Base-by-base conservation (phyloP, 2,113 vertebrate genomes). In the Syngnathoides biaculeatus region DNA sequence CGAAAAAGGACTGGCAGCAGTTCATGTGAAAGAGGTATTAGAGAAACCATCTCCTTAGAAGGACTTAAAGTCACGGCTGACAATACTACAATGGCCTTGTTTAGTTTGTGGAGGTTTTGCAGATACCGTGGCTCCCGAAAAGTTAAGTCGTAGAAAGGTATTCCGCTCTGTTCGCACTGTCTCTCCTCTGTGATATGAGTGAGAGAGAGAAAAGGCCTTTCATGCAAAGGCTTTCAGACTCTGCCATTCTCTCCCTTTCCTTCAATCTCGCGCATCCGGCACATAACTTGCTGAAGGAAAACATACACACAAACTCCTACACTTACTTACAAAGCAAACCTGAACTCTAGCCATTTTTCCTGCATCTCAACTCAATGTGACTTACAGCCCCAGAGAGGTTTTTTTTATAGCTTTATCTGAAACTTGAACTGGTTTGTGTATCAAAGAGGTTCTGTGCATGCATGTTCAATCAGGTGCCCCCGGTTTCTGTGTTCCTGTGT, bases 191-290 rank as follows among this genome's bases (percentile, higher is more conserved):
- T 43, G 60, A 62, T 62, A 42, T 26, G 60, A 43, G 14, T 43
- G 43, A 15, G 60, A 24, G 24, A 43, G 6, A 24, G 60, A 43
- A 62, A 22, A 42, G 39, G 39, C 13, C n/a, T 2, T 62, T 42
- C n/a, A 62, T 42, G n/a, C 10, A 62, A 42, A 43, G n/a, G 13
- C 40, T 43, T 43, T 62, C 40, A 62, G 60, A 24, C 80, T 83
- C 72, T 53, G 59, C 56, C 75, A 63, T 67, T 61, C 24, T 71
- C 55, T 35, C 60, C 53, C 9, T 57, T 22, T 22, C 22, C 45
- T 20, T 63, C 48, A 63, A 35, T 65, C 20, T 52, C 27, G 56
- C 56, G 19, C 57, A 39, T 35, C 57, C 35, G 57, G 24, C 52
- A 55, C 22, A 14, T 60, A 3, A 10, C 58, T n/a, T 8, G 19